Evolutionary conservation across 2,888 invertebrate species (phyloP).

Genomic region (Drosophila antonietae): DNA sequence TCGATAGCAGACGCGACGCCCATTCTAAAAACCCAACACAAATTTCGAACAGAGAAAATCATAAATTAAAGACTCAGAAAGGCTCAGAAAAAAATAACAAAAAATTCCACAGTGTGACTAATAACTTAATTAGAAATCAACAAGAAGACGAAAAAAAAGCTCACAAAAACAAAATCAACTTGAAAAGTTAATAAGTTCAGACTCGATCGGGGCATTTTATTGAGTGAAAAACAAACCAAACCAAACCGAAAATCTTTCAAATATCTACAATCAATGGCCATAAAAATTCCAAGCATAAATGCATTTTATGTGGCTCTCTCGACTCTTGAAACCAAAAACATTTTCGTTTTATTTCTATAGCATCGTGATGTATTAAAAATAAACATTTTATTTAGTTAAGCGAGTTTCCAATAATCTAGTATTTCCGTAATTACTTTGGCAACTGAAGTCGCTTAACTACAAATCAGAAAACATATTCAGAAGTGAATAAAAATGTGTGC

Average conservation of each 20-base stretch:
- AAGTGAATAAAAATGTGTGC: neutral
- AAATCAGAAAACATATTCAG: neutral
- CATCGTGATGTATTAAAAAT: slow-evolving; percentile 50
- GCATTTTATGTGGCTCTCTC: slow-evolving; percentile 54
- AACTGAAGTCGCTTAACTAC: neutral
- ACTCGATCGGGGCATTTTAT: slow-evolving; percentile 62
- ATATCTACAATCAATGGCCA: slow-evolving; percentile 54
- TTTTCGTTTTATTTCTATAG: slow-evolving; percentile 49
- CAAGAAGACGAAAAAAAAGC: slow-evolving; percentile 19
- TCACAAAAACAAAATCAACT: slow-evolving; percentile 34
- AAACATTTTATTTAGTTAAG: slow-evolving; percentile 42
- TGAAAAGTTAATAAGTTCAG: slow-evolving; percentile 68
- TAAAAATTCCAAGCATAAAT: slow-evolving; percentile 76
- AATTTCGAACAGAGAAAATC: slow-evolving; percentile 12
- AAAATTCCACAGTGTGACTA: slow-evolving; percentile 77
- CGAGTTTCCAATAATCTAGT: neutral
- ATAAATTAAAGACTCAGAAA: slow-evolving; percentile 38
- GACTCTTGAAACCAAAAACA: slow-evolving; percentile 31
- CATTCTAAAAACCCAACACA: slow-evolving; percentile 28
- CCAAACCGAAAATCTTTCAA: slow-evolving; percentile 55
- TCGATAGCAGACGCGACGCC: slow-evolving; percentile 54
- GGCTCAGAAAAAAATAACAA: slow-evolving; percentile 27
- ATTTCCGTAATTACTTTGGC: neutral
- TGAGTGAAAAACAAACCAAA: slow-evolving; percentile 74
- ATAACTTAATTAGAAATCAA: slow-evolving; percentile 80